Evolutionary conservation across 2,888 invertebrate genomes (phyloP).

Genomic region (Onthophagus sagittarius): DNA sequence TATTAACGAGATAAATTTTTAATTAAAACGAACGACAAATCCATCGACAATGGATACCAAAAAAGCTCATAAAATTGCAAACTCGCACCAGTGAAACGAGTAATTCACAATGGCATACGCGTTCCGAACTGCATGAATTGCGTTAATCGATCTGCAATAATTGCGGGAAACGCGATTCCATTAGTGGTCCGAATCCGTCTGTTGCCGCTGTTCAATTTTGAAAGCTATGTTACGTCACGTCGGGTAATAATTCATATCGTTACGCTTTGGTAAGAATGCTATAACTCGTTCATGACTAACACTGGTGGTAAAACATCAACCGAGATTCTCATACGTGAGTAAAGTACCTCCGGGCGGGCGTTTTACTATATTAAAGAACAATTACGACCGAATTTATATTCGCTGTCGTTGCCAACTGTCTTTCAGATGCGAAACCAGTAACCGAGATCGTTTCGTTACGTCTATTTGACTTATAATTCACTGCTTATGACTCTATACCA

Average conservation of each 20-base stretch:
- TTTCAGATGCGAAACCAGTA: neutral
- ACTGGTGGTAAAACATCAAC: neutral
- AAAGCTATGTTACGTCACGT: neutral
- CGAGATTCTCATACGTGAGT: neutral
- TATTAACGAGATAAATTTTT: neutral
- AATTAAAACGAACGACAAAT: neutral
- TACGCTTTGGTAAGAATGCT: neutral
- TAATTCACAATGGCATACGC: neutral
- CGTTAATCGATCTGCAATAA: neutral
- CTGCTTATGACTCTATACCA: neutral
- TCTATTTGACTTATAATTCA: neutral
- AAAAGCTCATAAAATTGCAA: neutral
- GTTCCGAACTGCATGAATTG: neutral
- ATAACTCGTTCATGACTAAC: neutral
- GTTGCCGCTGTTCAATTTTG: neutral
- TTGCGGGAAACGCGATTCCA: neutral
- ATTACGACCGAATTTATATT: neutral
- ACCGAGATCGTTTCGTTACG: neutral
- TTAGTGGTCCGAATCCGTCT: neutral
- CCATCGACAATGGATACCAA: neutral
- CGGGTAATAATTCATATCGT: neutral
- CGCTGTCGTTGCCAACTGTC: neutral
- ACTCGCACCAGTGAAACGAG: neutral
- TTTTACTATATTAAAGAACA: neutral
- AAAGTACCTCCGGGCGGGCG: neutral